Evolutionary conservation across 92 coral and sea anemone species (phyloP), one percentile per base, ranked within the genome.

Genomic region (Siderastrea radians): DNA sequence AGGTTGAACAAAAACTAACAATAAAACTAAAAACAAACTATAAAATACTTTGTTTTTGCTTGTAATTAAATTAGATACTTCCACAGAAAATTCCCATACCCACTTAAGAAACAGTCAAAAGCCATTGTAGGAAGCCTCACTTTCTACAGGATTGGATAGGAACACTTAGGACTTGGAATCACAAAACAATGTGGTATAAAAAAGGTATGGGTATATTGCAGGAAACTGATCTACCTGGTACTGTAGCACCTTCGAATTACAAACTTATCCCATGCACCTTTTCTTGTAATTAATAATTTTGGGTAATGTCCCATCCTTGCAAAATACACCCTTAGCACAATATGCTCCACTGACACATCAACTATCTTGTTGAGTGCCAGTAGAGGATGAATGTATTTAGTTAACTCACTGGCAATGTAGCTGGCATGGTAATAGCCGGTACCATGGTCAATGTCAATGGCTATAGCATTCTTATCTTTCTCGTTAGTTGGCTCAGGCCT

Each of bases 401-500:
- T 88, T 7, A 83, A 70, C 51, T 87, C 90, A 52, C 72, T 82
- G 26, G 94, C 87, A 82, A 91, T 91, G 60, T 91, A 91, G 15
- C 91, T 91, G 45, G 77, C 84, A 3, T 44, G 63, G 44, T 46
- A 57, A 82, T 68, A 91, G n/a, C 86, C 91, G 4, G 72, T 75
- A 1, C 85, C 84, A 64, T 87, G 84, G 66, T 91, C 80, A 3
- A 91, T 48, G 53, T 83, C 78, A 11, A 87, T 84, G 57, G 82
- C 79, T 48, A 87, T 87, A 7, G 90, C 91, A 87, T 87, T 77
- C 57, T 52, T 69, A 49, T 91, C 94, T 44, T 77, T 69, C 77
- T 87, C 91, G 67, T 90, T 90, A 45, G 76, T 49, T 76, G 93
- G 95, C 45, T 92, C 90, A 16, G 90, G 90, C 43, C 72, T 58